Evolutionary conservation across 2,888 invertebrate species (phyloP), one percentile per base, ranked within the genome.

Genomic region (Nezara viridula): DNA sequence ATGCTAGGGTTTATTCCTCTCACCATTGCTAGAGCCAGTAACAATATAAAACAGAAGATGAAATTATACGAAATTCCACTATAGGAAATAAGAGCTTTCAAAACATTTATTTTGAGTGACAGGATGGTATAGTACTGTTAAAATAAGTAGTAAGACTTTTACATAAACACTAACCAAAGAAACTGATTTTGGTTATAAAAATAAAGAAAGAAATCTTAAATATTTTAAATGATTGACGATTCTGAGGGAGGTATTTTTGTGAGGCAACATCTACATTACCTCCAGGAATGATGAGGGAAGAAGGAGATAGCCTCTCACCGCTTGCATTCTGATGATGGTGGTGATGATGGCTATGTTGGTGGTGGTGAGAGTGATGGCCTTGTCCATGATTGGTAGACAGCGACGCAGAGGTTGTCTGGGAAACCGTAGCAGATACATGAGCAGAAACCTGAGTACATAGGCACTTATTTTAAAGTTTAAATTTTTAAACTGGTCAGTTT

Each of bases 321-420:
- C 89, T 89, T 7, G 90, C 89, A 85, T 90, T 90, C 73, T 91
- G 91, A 77, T 91, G 91, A 81, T 91, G 91, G 66, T 91, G 91
- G 88, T 92, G 92, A 88, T 91, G 91, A 89, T 91, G 91, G 86
- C 91, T 91, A 90, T 92, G 92, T 52, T 93, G 93, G 91, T 96
- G 96, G 91, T 96, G 96, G 92, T 96, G 96, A 0, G 95, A 95
- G 91, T 95, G 95, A 91, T 95, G 95, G 94, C 92, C 91, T 94
- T 95, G 47, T 94, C 93, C 92, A 94, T 95, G 86, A 94, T 93
- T 73, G 94, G 94, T 91, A 5, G 91, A 91, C 88, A 92, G 90
- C 12, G 92, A 92, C 9, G 92, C 91, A n/a, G 92, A 92, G 6
- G 92, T 91, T 32, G 94, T 94, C 91, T 94, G 94, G 19, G 94